phyloP scores from a whole-genome alignment of 2,888 invertebrate genomes.

The Amblyteles armatorius region DNA sequence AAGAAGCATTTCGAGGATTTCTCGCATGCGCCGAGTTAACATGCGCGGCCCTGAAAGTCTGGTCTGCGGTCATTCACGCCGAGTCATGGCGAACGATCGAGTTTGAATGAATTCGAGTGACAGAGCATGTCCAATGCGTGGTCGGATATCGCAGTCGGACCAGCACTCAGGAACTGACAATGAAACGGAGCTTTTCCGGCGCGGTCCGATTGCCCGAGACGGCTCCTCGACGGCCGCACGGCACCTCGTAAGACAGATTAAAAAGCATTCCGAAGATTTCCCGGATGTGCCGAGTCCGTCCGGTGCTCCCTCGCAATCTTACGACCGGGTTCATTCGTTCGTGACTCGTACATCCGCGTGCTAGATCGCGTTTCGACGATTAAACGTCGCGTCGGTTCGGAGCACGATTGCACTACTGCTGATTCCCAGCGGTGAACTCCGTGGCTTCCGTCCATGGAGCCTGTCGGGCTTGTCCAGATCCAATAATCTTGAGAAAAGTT shows the following conservation, averaged over 20 bases:
- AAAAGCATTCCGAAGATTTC: conserved; percentile 61
- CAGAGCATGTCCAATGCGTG: neutral
- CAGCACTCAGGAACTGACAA: neutral
- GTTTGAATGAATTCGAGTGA: neutral
- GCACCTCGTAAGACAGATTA: conserved; percentile 25
- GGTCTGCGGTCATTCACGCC: conserved; percentile 22
- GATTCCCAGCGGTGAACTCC: conserved; percentile 23
- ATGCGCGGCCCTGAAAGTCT: neutral
- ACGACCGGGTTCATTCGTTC: neutral
- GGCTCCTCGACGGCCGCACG: neutral
- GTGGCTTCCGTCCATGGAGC: neutral
- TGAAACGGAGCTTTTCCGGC: neutral
- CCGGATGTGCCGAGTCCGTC: conserved; percentile 31
- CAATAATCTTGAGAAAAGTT: conserved; percentile 4
- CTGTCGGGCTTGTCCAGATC: neutral
- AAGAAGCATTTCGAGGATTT: conserved; percentile 14
- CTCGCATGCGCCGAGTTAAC: conserved; percentile 21
- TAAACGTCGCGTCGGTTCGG: conserved; percentile 22
- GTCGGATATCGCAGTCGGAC: no score
- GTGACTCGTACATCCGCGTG: neutral
- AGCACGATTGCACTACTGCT: neutral
- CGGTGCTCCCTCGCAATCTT: neutral
- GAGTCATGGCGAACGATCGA: neutral
- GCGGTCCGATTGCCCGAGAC: neutral
- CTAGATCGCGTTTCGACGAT: conserved; percentile 16